Base-by-base conservation (phyloP, 2,888 invertebrate genomes). In the Hypena proboscidalis region DNA sequence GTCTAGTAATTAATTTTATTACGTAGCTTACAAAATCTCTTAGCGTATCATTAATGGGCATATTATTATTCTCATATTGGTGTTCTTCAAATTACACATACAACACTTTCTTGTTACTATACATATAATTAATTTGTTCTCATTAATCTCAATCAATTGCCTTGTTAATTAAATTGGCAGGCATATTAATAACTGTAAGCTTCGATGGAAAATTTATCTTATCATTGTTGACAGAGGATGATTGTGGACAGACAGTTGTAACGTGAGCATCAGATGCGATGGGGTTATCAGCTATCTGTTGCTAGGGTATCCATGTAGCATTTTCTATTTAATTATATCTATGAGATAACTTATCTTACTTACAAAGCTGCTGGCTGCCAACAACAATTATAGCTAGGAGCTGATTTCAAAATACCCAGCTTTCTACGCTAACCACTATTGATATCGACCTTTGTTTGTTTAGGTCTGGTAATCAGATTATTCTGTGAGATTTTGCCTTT, bases 181-280 rank as follows among this genome's bases (percentile, higher is more conserved):
- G 10, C 32, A 36, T 44, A 43, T 59, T 41, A 63, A 23, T 38
- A 41, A 17, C 5, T 40, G 37, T 37, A 30, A 37, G 40, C 50
- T 57, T 57, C 46, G 62, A 65, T 71, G 75, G 76, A 83, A 77
- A 78, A 77, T 77, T 79, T 83, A 80, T 81, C 80, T 83, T 80
- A 84, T 83, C 83, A 33, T 14, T 58, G 59, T 77, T 73, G 67
- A 72, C 67, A 62, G 43, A 47, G 64, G 63, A 67, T 73, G 71
- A 61, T 63, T 53, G 62, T 58, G 43, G 57, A 58, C 54, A 52
- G 54, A 48, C 52, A 58, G 62, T 64, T 52, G 59, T 64, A 68
- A 65, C 60, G 58, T 63, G 46, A 63, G 56, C 64, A 66, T 63
- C 57, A 59, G 65, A 67, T 75, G 71, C 66, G 57, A 41, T 45